Percentiles rank a stretch among this genome's conserved stretches.
phyloP scores from a whole-genome alignment of 2,797 vertebrate species.

The Coendou prehensilis region DNA sequence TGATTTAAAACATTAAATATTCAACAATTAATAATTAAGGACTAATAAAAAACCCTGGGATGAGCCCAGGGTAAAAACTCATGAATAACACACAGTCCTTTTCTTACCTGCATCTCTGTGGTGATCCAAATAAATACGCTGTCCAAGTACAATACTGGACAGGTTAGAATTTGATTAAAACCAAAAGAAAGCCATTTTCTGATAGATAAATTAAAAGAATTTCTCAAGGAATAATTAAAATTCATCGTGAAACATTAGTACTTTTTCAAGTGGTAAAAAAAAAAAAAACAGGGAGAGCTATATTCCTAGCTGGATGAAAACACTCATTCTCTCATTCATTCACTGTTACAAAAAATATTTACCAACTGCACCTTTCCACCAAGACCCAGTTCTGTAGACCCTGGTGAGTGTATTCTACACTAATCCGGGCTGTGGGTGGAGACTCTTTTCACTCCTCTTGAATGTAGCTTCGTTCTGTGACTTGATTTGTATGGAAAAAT shows the following conservation, averaged over 20 bases:
- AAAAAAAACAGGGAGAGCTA: not conserved
- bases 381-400: not conserved
- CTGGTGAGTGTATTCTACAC: rapidly evolving
- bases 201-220: conserved; percentile 6
- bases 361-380: no score
- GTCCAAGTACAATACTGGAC: not conserved
- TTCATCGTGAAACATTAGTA: not conserved
- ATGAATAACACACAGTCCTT: not conserved
- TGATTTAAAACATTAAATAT: not conserved
- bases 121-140: conserved; percentile 13
- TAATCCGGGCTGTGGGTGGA: no score
- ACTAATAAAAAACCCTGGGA: not conserved
- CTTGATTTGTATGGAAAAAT: not conserved
- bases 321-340: not conserved
- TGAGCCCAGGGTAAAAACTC: not conserved
- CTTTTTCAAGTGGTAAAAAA: not conserved
- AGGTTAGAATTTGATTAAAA: conserved; percentile 39
- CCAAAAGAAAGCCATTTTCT: conserved; percentile 13
- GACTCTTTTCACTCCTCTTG: not conserved
- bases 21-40: not conserved
- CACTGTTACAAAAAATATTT: not conserved
- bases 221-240: conserved; percentile 32
- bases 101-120: not conserved
- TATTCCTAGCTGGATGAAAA: not conserved
- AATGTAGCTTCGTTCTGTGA: not conserved